Conservation (phyloP, 2,888 invertebrate species). For the Lasioglossum malachurum region DNA sequence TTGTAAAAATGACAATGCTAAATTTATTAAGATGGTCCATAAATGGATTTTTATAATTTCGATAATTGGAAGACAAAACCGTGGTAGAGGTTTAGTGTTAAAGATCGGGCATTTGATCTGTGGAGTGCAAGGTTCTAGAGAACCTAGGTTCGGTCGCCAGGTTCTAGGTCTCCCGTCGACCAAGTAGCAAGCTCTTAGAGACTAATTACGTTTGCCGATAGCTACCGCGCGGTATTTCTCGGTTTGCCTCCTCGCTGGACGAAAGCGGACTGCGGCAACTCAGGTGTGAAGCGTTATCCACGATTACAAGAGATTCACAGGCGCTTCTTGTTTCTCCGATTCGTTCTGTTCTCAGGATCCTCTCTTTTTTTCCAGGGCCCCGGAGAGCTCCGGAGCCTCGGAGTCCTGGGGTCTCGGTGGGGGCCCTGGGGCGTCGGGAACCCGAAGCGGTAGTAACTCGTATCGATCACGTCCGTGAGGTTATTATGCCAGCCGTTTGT, state of each 20-base stretch:
- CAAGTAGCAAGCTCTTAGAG: background rate
- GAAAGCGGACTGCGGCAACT: background rate
- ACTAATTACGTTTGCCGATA: background rate
- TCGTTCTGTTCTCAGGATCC: conserved; percentile 6
- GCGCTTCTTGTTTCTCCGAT: conserved; percentile 14
- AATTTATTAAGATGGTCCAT: too few relatives aligned
- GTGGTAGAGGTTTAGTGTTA: too few relatives aligned
- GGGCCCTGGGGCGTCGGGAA: conserved; percentile 28
- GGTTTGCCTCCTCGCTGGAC: background rate
- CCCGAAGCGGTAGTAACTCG: conserved; percentile 66
- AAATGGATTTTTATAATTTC: too few relatives aligned
- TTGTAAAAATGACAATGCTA: too few relatives aligned
- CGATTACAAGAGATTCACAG: conserved; percentile 4
- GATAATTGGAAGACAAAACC: too few relatives aligned
- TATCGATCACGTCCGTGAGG: conserved; percentile 73
- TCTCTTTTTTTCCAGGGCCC: conserved; percentile 11
- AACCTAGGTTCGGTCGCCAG: background rate
- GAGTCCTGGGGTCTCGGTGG: conserved; percentile 9
- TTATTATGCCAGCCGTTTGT: conserved; percentile 75
- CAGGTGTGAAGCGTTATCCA: conserved; percentile 16
- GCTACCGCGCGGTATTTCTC: background rate
- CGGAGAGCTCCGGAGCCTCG: conserved; percentile 17
- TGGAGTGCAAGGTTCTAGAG: too few relatives aligned
- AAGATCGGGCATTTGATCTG: too few relatives aligned
- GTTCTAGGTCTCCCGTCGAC: background rate